phyloP scores from a whole-genome alignment of 1,140 invertebrate species.

The Leptopilina clavipes region DNA sequence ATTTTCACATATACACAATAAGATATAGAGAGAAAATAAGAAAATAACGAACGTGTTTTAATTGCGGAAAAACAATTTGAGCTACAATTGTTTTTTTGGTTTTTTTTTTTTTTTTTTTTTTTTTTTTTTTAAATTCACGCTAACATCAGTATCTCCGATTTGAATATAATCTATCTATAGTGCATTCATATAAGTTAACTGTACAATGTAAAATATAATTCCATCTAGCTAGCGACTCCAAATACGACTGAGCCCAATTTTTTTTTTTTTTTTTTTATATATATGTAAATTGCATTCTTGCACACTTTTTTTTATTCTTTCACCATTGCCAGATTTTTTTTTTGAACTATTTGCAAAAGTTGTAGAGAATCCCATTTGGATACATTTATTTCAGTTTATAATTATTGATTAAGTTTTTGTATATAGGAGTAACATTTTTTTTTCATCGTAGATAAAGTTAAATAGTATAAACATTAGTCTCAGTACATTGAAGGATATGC shows the following conservation, averaged over 20 bases:
- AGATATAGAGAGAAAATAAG: constrained; percentile 38
- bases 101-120: not conserved
- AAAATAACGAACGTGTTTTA: constrained; percentile 45
- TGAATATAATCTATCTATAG: constrained; percentile 61
- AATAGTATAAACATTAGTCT: constrained; percentile 68
- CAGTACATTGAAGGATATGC: constrained; percentile 70
- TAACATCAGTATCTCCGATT: constrained; percentile 43
- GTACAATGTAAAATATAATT: constrained; percentile 72
- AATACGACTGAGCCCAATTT: constrained; percentile 57
- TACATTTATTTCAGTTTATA: constrained; percentile 46
- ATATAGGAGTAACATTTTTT: constrained; percentile 58
- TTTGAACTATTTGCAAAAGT: not conserved
- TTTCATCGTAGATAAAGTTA: constrained; percentile 63
- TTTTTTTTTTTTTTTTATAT: constrained; percentile 38
- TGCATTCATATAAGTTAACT: constrained; percentile 56
- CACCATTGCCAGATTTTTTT: constrained; percentile 20
- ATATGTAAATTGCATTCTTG: constrained; percentile 21
- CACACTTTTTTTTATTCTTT: constrained; percentile 45
- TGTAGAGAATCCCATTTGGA: constrained; percentile 22
- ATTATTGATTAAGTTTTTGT: constrained; percentile 46
- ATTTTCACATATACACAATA: constrained; percentile 35
- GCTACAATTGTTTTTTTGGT: constrained; percentile 35
- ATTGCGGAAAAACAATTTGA: not conserved
- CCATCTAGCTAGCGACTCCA: constrained; percentile 66
- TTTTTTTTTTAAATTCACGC: constrained; percentile 9